A percentile compares a stretch with the other conserved stretches of the same genome.
Evolutionary conservation across 1,140 invertebrate species (phyloP).

Genomic region (Plectrocnemia conspersa): DNA sequence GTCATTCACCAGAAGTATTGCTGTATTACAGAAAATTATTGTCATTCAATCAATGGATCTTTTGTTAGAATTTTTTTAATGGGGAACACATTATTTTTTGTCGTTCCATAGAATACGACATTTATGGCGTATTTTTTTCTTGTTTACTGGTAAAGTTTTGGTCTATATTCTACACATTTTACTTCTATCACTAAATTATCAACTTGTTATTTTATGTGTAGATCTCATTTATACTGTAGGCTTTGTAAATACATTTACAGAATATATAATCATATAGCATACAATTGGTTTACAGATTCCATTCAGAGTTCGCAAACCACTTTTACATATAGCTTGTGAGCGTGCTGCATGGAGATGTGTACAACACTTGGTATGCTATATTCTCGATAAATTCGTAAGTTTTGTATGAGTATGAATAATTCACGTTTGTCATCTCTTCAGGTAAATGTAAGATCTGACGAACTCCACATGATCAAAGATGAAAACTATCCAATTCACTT

Average conservation of each 20-base stretch:
- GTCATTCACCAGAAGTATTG: too few relatives aligned
- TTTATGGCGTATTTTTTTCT: too few relatives aligned
- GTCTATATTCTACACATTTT: too few relatives aligned
- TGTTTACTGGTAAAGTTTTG: too few relatives aligned
- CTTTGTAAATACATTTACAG: neutral
- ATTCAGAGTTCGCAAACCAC: conserved; percentile 54
- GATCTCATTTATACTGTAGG: neutral
- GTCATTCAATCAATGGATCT: too few relatives aligned
- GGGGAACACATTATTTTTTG: too few relatives aligned
- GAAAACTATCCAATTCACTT: conserved; percentile 74
- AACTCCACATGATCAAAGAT: conserved; percentile 70
- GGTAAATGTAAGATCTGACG: conserved; percentile 53
- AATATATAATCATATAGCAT: neutral
- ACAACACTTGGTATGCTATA: conserved; percentile 53
- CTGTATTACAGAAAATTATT: too few relatives aligned
- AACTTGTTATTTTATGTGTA: neutral
- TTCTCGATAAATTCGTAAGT: neutral
- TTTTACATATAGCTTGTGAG: conserved; percentile 65
- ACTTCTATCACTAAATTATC: too few relatives aligned
- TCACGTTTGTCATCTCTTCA: conserved; percentile 13
- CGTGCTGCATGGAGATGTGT: conserved; percentile 67
- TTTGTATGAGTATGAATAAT: conserved; percentile 2
- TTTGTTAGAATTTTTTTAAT: too few relatives aligned
- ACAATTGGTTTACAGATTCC: conserved; percentile 41
- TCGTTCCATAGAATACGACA: too few relatives aligned